Evolutionary conservation across 1,140 invertebrate genomes (phyloP).

Genomic region (Bursaphelenchus mucronatus): DNA sequence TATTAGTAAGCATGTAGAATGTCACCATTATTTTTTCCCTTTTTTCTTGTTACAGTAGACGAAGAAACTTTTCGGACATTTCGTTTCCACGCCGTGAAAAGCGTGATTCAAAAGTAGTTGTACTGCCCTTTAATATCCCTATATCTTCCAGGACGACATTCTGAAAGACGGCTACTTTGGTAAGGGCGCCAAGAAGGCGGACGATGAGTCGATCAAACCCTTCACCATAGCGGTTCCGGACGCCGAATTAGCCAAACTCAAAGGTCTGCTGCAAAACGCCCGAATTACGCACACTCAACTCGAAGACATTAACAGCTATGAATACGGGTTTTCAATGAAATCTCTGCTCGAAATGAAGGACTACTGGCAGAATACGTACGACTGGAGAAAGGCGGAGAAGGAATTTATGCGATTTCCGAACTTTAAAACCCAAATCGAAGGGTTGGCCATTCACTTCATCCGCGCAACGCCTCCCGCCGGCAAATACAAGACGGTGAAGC

Average conservation of each 20-base stretch:
- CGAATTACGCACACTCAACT: conserved; percentile 31
- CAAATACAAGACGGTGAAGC: conserved; percentile 24
- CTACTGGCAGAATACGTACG: conserved; percentile 30
- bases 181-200: no score
- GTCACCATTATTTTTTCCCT: no score
- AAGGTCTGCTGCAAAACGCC: conserved; percentile 14
- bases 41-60: no score
- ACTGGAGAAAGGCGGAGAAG: conserved; percentile 31
- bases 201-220: no score
- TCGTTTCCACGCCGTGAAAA: no score
- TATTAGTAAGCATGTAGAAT: no score
- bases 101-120: no score
- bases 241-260: not conserved
- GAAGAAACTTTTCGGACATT: no score
- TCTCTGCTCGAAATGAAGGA: conserved; percentile 15
- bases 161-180: not conserved
- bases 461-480: conserved; percentile 42
- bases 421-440: conserved; percentile 34
- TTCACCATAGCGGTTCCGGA: no score
- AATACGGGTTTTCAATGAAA: conserved; percentile 28
- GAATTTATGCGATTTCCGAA: conserved; percentile 56
- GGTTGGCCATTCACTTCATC: conserved; percentile 44
- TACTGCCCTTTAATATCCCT: no score
- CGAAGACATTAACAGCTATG: conserved; percentile 26
- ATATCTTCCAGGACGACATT: conserved; percentile 12